Evolutionary conservation across 2,888 invertebrate species (phyloP), one percentile per base, ranked within the genome.

Genomic region (Lamellibrachia satsuma): DNA sequence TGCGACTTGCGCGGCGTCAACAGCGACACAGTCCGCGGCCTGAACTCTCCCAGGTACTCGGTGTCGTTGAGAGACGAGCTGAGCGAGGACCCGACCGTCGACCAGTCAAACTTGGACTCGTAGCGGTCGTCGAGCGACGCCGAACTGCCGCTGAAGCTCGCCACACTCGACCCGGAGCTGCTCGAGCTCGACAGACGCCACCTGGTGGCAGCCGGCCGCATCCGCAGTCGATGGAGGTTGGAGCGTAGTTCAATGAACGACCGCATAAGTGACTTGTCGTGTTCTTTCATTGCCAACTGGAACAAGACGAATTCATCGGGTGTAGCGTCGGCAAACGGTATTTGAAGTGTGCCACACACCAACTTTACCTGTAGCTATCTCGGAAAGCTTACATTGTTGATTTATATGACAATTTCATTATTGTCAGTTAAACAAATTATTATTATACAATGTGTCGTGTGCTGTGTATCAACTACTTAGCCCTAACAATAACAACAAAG

Each of bases 201-300:
- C 75, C 75, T 75, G 75, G 75, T 75, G 75, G 75, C 75, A 22
- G 75, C 15, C 6, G 75, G 75, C 15, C 75, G 75, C 75, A 75
- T 75, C 27, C 95, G 93, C 52, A 95, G 93, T 91, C 95, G 95
- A 6, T 95, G 93, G 55, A 95, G 95, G 92, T 94, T 94, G 39
- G 95, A 94, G 27, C 95, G 93, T 3, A 95, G 94, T 52, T 95
- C 94, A 60, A 95, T 94, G 92, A 95, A 95, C 94, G 95, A 95
- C 92, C 94, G 94, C 93, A 95, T 94, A 52, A 95, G 93, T 3
- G 94, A 94, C 55, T 94, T 94, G 94, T 95, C 95, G 92, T 95
- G 95, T 92, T 95, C 94, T 92, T 95, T 95, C 95, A 95, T 95
- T 91, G 94, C 92, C 3, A 95, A 92, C 95, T 95, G 94, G 27